A percentile compares a stretch with the other conserved stretches of the same genome.
Evolutionary conservation across 2,888 invertebrate genomes (phyloP).

Genomic region (Xestia sexstrigata): DNA sequence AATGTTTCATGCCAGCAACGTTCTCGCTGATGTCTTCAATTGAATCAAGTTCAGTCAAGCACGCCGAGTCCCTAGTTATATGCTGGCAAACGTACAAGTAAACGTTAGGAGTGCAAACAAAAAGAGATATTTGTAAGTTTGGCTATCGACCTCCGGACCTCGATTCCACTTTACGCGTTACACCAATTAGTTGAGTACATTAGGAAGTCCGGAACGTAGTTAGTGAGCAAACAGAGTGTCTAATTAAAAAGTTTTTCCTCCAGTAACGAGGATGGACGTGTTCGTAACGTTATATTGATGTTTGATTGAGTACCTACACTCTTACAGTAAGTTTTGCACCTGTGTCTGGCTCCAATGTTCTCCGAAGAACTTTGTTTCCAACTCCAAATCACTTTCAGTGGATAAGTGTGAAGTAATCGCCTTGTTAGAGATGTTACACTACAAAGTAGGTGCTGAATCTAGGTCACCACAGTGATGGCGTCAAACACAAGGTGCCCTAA

Average conservation of each 20-base stretch:
- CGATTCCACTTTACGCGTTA: constrained; percentile 64
- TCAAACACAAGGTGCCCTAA: constrained; percentile 35
- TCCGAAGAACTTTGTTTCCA: constrained; percentile 60
- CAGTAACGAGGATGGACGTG: constrained; percentile 69
- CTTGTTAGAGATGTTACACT: constrained; percentile 54
- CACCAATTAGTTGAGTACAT: constrained; percentile 68
- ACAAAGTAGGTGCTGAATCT: constrained; percentile 41
- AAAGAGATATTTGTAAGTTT: constrained; percentile 57
- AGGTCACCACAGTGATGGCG: constrained; percentile 41
- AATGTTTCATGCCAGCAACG: constrained; percentile 38
- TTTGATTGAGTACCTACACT: constrained; percentile 63
- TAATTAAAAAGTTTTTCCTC: constrained; percentile 74
- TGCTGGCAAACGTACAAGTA: constrained; percentile 56
- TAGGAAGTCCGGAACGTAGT: constrained; percentile 66
- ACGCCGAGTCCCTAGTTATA: constrained; percentile 47
- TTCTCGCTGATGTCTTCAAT: constrained; percentile 56
- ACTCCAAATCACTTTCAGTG: constrained; percentile 62
- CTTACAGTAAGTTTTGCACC: constrained; percentile 63
- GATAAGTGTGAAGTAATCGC: constrained; percentile 61
- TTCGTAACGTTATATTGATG: constrained; percentile 72
- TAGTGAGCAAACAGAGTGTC: constrained; percentile 67
- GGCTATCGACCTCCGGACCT: constrained; percentile 40
- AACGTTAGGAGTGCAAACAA: constrained; percentile 55
- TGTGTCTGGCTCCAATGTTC: constrained; percentile 56
- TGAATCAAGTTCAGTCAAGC: constrained; percentile 64